Percentiles rank a stretch among this genome's conserved stretches.
These are phyloP conservation scores for Eupithecia pulchellata DNA, from an alignment of 2,888 invertebrate species.

Conservation along the genomic window DNA sequence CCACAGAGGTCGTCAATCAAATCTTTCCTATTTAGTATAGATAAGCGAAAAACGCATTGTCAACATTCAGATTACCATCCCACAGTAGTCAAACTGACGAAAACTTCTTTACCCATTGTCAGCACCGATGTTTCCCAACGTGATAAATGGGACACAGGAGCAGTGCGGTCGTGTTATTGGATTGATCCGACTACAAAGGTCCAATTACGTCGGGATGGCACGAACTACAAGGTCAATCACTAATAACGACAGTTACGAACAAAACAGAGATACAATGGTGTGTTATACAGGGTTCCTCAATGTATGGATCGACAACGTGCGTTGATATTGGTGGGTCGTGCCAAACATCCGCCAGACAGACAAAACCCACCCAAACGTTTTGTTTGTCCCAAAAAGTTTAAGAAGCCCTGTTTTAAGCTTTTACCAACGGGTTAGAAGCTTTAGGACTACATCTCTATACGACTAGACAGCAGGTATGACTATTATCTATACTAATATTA, in stretches of 20 bases:
- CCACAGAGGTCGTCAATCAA: too few species aligned
- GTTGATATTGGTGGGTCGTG: too few species aligned
- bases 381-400: background rate
- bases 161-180: slow-evolving; percentile 64
- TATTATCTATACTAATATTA: too few species aligned
- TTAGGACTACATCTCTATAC: too few species aligned
- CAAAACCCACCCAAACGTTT: too few species aligned
- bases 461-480: too few species aligned
- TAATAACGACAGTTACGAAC: slow-evolving; percentile 24
- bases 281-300: background rate
- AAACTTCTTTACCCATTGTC: slow-evolving; percentile 23
- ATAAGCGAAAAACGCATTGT: too few species aligned
- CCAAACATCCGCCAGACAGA: too few species aligned
- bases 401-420: background rate
- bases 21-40: too few species aligned
- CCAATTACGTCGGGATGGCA: slow-evolving; percentile 72
- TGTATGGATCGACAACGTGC: background rate
- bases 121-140: slow-evolving; percentile 42
- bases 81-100: background rate
- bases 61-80: background rate
- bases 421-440: too few species aligned
- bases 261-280: background rate
- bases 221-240: slow-evolving; percentile 71
- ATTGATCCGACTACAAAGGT: slow-evolving; percentile 75
- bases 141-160: slow-evolving; percentile 54